Evolutionary conservation across 2,113 vertebrate species (phyloP).

Genomic region (Rhinolophus sinicus): DNA sequence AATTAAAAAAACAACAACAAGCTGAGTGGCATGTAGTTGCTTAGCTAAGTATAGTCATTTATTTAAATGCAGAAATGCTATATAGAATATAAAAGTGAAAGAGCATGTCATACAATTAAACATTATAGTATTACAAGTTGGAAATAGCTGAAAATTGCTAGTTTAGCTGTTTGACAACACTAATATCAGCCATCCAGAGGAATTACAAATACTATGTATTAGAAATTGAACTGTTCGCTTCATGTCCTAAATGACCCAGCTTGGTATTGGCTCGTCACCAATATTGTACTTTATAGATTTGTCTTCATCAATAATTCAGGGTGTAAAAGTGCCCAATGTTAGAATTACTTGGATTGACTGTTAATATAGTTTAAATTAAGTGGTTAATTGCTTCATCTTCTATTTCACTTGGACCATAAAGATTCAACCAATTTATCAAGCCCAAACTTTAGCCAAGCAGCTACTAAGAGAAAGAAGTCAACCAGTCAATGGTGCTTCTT

Average conservation of each 20-base stretch:
- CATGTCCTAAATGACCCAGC: neutral
- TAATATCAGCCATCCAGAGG: neutral
- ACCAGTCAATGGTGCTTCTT: neutral
- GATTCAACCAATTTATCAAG: constrained; percentile 23
- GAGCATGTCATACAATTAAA: constrained; percentile 39
- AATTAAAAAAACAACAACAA: neutral
- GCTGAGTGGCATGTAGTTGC: neutral
- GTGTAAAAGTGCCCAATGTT: neutral
- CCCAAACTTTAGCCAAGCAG: constrained; percentile 24
- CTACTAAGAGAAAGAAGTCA: neutral
- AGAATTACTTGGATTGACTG: constrained; percentile 46
- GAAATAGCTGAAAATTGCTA: constrained; percentile 1
- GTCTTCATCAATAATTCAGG: constrained; percentile 52
- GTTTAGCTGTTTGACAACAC: neutral
- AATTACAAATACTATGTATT: neutral
- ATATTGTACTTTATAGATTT: constrained; percentile 34
- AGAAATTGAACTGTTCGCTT: neutral
- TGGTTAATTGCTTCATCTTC: constrained; percentile 54
- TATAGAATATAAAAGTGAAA: neutral
- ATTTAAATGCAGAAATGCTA: neutral
- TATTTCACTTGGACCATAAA: constrained; percentile 15
- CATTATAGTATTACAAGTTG: neutral
- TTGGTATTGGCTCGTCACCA: neutral
- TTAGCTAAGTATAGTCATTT: neutral
- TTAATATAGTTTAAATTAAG: constrained; percentile 59